Evolutionary conservation across 1,140 invertebrate genomes (phyloP).

Genomic region (Alviniconcha marisindica): DNA sequence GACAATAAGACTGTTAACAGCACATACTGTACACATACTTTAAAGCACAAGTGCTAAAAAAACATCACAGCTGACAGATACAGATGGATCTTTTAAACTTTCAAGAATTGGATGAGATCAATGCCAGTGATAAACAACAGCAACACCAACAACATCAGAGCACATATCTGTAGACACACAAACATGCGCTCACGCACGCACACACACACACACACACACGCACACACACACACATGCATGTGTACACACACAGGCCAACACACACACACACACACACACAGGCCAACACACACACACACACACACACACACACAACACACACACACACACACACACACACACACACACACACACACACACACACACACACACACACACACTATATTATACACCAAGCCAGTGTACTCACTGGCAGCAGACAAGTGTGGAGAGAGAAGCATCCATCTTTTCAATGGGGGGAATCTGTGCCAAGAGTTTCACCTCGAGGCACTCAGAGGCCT

Average conservation of each 20-base stretch:
- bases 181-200: no score
- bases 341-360: constrained; percentile 26
- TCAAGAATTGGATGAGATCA: no score
- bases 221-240: constrained; percentile 2
- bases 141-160: no score
- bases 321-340: background rate
- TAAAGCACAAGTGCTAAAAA: no score
- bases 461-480: constrained; percentile 80
- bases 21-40: no score
- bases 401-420: constrained; percentile 73
- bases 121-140: no score
- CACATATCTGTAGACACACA: no score
- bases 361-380: constrained; percentile 11
- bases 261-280: background rate
- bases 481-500: constrained; percentile 82
- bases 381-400: background rate
- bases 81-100: no score
- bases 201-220: constrained; percentile 19
- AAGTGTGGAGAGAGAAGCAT: constrained; percentile 78
- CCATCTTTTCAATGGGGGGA: constrained; percentile 81
- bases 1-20: no score
- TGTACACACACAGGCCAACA: background rate
- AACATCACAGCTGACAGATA: no score
- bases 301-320: background rate
- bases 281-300: background rate